phyloP scores from a whole-genome alignment of 2,888 invertebrate genomes.

The Hymenopus coronatus region DNA sequence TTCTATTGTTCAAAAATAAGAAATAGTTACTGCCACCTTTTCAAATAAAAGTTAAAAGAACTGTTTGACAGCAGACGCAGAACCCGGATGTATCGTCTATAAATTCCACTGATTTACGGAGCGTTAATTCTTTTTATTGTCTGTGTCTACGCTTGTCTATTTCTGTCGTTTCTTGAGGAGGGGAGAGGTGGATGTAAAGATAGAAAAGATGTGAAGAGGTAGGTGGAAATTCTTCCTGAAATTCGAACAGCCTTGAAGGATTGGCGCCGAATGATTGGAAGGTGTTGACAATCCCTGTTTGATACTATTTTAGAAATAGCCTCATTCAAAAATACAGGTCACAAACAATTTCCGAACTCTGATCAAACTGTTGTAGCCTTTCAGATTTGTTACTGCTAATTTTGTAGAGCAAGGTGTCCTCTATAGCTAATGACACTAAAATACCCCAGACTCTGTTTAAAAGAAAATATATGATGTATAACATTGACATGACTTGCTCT shows the following conservation, averaged over 20 bases:
- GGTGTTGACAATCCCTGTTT: not conserved
- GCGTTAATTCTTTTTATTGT: not conserved
- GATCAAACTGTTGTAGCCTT: not conserved
- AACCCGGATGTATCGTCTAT: not conserved
- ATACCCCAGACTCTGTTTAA: too few species aligned
- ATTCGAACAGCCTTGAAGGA: not conserved
- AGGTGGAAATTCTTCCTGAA: not conserved
- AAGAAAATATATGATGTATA: too few species aligned
- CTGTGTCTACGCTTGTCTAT: not conserved
- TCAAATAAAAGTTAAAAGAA: not conserved
- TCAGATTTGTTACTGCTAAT: too few species aligned
- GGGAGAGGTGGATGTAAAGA: not conserved
- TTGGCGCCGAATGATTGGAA: not conserved
- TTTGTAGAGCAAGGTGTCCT: too few species aligned
- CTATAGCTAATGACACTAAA: too few species aligned
- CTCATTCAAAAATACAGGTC: not conserved
- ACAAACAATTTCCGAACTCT: not conserved
- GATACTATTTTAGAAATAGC: not conserved
- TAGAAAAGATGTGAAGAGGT: not conserved
- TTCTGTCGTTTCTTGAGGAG: not conserved
- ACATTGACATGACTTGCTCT: too few species aligned
- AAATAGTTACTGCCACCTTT: not conserved
- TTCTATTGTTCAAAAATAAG: too few species aligned
- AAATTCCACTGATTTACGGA: not conserved
- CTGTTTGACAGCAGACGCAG: not conserved